These are phyloP conservation scores for Pantherophis guttatus DNA, from an alignment of 2,113 vertebrate species.

Conservation along the genomic window DNA sequence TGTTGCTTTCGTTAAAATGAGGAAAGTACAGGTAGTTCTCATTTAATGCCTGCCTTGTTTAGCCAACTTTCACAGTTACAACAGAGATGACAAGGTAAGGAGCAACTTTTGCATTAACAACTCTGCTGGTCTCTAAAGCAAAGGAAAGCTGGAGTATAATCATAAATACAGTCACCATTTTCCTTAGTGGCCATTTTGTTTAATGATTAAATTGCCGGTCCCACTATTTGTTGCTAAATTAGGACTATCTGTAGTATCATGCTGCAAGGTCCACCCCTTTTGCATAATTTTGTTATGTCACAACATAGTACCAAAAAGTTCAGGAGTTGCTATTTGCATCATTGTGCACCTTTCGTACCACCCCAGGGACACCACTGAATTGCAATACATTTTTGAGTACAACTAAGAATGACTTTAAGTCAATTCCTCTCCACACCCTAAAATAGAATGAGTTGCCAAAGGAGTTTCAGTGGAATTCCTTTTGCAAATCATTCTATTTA, in stretches of 20 bases:
- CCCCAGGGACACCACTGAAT: not conserved
- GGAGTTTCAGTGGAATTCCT: not conserved
- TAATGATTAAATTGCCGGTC: not conserved
- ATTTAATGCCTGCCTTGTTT: no score
- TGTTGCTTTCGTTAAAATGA: no score
- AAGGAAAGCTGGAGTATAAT: not conserved
- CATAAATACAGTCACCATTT: not conserved
- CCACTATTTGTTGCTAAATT: not conserved
- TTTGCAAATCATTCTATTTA: not conserved
- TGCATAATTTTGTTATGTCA: not conserved
- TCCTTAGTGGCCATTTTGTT: not conserved
- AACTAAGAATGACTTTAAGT: not conserved
- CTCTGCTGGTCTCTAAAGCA: not conserved
- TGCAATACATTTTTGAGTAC: not conserved
- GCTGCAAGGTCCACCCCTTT: not conserved
- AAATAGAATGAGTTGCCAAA: not conserved
- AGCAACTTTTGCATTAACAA: not conserved
- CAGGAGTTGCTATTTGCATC: not conserved
- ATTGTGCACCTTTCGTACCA: not conserved
- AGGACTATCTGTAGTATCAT: not conserved
- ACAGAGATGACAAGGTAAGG: not conserved
- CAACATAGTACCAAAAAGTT: not conserved
- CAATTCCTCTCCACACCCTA: not conserved
- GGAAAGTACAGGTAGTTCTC: no score
- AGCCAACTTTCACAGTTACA: not conserved